These are phyloP conservation scores for Eueides isabella DNA, from an alignment of 1,140 invertebrate species.

Conservation along the genomic window DNA sequence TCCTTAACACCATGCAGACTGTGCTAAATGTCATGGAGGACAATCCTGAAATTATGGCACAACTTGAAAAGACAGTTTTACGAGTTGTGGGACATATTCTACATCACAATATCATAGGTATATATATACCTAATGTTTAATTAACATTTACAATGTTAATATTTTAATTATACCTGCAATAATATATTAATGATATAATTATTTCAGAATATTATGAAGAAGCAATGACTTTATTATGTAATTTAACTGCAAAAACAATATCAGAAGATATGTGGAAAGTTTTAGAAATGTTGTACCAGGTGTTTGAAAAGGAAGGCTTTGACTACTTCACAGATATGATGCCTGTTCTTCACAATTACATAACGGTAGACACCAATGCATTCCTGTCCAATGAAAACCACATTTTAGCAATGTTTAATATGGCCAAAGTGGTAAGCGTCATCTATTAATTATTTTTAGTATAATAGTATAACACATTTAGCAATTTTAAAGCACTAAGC, in stretches of 20 bases:
- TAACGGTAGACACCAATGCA: conserved; percentile 96
- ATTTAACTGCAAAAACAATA: conserved; percentile 93
- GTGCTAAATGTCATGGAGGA: conserved; percentile 97
- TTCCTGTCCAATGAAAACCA: conserved; percentile 96
- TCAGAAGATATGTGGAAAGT: conserved; percentile 98
- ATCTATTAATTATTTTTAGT: background rate
- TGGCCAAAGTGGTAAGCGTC: conserved; percentile 93
- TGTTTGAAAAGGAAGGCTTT: conserved; percentile 96
- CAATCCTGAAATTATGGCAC: conserved; percentile 92
- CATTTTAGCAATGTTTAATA: conserved; percentile 96
- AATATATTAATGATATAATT: background rate
- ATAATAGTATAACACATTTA: background rate
- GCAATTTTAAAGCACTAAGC: background rate
- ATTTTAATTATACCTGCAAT: background rate
- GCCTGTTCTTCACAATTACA: conserved; percentile 98
- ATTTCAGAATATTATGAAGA: conserved; percentile 97
- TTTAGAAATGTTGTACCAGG: conserved; percentile 88
- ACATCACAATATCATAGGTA: conserved; percentile 91
- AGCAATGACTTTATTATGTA: conserved; percentile 95
- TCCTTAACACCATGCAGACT: conserved; percentile 98
- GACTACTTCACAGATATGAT: conserved; percentile 99
- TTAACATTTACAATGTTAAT: background rate
- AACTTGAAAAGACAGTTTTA: conserved; percentile 96
- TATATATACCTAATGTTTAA: conserved; percentile 45
- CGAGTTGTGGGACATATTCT: conserved; percentile 95